phyloP scores from a whole-genome alignment of 2,888 invertebrate genomes.

The Nephrotoma flavescens region DNA sequence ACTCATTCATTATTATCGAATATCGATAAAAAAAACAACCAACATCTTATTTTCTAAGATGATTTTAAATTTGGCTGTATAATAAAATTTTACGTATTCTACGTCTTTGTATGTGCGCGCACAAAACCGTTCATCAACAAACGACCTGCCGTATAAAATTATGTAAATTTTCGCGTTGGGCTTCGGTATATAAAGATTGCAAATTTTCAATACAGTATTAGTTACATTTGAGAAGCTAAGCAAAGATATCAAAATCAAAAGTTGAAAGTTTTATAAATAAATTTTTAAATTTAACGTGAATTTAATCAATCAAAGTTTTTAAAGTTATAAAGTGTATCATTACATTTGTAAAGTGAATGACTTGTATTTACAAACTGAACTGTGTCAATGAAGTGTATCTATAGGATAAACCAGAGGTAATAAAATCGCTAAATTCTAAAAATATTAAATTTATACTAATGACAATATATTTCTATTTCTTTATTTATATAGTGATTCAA shows the following conservation, averaged over 20 bases:
- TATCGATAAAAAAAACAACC: background rate
- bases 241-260: background rate
- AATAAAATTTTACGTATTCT: background rate
- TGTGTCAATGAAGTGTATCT: background rate
- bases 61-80: background rate
- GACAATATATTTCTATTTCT: background rate
- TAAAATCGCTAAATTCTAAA: background rate
- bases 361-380: background rate
- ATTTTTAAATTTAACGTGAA: background rate
- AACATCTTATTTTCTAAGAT: background rate
- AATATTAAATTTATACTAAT: background rate
- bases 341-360: background rate
- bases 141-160: background rate
- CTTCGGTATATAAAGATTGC: background rate
- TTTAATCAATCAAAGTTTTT: background rate
- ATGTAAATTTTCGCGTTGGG: background rate
- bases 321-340: background rate
- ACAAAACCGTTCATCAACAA: background rate
- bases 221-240: background rate
- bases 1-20: background rate
- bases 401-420: background rate
- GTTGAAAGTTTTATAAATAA: background rate
- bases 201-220: background rate
- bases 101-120: no score
- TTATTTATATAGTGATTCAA: constrained; percentile 48